These are phyloP conservation scores for Philopotamus ludificatus DNA, from an alignment of 1,140 invertebrate species.

Conservation along the genomic window DNA sequence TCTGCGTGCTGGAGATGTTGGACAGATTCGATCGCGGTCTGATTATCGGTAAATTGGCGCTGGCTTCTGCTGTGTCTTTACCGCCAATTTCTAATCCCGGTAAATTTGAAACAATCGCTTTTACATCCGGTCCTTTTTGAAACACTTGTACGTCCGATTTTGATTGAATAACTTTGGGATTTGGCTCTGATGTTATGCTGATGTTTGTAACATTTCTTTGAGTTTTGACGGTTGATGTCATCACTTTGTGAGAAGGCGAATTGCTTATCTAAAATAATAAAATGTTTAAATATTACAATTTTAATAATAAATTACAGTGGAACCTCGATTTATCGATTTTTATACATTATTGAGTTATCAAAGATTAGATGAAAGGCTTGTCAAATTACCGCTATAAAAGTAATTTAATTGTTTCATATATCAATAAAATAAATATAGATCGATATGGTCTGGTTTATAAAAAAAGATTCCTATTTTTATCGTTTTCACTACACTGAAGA, in stretches of 20 bases:
- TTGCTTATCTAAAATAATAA: conserved; percentile 47
- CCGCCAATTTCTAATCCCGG: conserved; percentile 59
- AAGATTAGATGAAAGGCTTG: too few relatives aligned
- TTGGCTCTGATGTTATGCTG: conserved; percentile 55
- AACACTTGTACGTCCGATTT: conserved; percentile 63
- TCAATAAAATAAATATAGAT: background rate
- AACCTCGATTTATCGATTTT: too few relatives aligned
- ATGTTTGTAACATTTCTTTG: conserved; percentile 62
- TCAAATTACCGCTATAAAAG: too few relatives aligned
- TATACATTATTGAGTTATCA: too few relatives aligned
- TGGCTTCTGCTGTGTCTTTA: conserved; percentile 41
- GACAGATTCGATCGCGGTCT: conserved; percentile 58
- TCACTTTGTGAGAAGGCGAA: conserved; percentile 43
- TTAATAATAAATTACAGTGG: too few relatives aligned
- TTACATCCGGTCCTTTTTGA: conserved; percentile 56
- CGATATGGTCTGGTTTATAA: too few relatives aligned
- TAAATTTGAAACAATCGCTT: conserved; percentile 58
- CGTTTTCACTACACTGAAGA: too few relatives aligned
- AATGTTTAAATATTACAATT: background rate
- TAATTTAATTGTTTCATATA: background rate
- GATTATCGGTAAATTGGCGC: conserved; percentile 50
- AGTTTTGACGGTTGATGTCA: conserved; percentile 43
- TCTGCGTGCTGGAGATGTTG: conserved; percentile 53
- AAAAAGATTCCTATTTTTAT: too few relatives aligned
- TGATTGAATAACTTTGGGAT: conserved; percentile 43